A percentile compares a stretch with the other conserved stretches of the same genome.
phyloP scores from a whole-genome alignment of 2,113 vertebrate species.

The Bos javanicus region DNA sequence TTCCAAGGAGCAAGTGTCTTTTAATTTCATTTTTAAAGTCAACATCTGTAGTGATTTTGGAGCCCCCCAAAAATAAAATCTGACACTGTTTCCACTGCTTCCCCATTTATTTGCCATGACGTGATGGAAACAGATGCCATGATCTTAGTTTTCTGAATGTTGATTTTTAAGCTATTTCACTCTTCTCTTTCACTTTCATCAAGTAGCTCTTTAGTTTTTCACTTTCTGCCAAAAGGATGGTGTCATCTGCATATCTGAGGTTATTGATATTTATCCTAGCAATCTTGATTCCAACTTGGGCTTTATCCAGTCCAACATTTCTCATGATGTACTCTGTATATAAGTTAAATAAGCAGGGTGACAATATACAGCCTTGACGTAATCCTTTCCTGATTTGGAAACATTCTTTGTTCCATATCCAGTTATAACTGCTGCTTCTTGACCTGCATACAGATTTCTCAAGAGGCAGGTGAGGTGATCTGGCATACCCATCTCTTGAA shows the following conservation, averaged over 20 bases:
- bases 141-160: neutral
- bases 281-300: neutral
- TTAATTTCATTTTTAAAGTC: neutral
- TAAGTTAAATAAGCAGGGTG: neutral
- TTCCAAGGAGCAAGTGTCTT: neutral
- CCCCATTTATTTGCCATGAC: neutral
- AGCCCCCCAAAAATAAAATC: neutral
- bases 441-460: neutral
- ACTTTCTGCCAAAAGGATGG: accelerated
- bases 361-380: neutral
- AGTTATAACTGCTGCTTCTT: neutral
- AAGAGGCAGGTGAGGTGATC: neutral
- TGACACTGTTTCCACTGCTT: neutral
- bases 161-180: neutral
- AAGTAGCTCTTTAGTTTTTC: neutral
- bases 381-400: neutral
- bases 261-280: neutral
- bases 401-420: neutral
- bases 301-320: neutral
- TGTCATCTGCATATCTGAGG: neutral
- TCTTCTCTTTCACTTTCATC: neutral
- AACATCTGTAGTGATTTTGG: neutral
- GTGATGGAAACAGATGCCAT: neutral
- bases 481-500: neutral
- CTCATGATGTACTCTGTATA: neutral